These are phyloP conservation scores for Volucella zonaria DNA, from an alignment of 2,888 invertebrate species.

Conservation along the genomic window DNA sequence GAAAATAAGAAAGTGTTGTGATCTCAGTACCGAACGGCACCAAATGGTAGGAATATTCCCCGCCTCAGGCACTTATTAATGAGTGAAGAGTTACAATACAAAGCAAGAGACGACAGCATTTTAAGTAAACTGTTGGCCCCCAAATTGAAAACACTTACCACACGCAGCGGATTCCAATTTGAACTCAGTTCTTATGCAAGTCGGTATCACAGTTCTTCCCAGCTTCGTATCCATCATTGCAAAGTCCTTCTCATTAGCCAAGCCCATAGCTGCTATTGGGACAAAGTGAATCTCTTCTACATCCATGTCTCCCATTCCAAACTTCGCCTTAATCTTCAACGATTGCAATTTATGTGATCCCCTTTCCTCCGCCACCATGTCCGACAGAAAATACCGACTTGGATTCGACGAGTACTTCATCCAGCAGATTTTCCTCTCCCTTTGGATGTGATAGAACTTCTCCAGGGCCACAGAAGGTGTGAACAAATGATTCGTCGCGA, in stretches of 20 bases:
- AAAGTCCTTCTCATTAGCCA: slow-evolving; percentile 73
- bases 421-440: slow-evolving; percentile 93
- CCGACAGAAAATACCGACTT: slow-evolving; percentile 87
- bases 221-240: slow-evolving; percentile 74
- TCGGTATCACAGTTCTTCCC: slow-evolving; percentile 73
- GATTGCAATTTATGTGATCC: slow-evolving; percentile 82
- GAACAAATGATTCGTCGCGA: slow-evolving; percentile 78
- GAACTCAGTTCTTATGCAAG: slow-evolving; percentile 79
- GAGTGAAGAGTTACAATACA: no score
- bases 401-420: slow-evolving; percentile 90
- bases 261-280: slow-evolving; percentile 75
- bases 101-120: no score
- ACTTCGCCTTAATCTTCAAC: slow-evolving; percentile 87
- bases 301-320: slow-evolving; percentile 85
- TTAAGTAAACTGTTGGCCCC: not conserved
- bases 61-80: no score
- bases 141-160: slow-evolving; percentile 75
- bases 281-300: slow-evolving; percentile 86
- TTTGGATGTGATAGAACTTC: slow-evolving; percentile 89
- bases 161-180: slow-evolving; percentile 78
- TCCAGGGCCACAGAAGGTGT: slow-evolving; percentile 83
- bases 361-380: slow-evolving; percentile 82
- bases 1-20: no score
- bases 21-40: no score
- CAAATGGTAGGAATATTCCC: no score